Evolutionary conservation across 2,113 vertebrate genomes (phyloP), one percentile per base, ranked within the genome.

Genomic region (Lates calcarifer): DNA sequence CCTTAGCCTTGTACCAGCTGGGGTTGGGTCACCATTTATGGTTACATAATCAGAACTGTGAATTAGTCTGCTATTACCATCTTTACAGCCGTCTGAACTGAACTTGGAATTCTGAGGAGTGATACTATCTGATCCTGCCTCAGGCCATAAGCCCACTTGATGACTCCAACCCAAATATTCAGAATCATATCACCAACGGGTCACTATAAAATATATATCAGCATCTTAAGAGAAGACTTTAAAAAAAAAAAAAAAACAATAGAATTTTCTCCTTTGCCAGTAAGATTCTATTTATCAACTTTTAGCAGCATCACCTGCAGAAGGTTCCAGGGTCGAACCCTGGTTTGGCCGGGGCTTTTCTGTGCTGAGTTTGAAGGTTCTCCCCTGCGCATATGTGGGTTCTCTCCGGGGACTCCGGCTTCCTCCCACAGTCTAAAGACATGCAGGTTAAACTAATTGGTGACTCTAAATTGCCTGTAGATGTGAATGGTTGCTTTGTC

Each of bases 281-380:
- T 56, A 4, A 43, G 33, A 64, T 24, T 4, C 33, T 67, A 15
- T 28, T 70, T 15, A 64, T 29, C 62, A 58, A 1, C 57, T 56
- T 26, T 35, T 55, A 56, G 67, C 60, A 79, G 11, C 62, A 17
- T 57, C 56, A 56, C 53, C 45, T 56, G 26, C 31, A 56, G n/a
- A n/a, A n/a, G n/a, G n/a, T n/a, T n/a, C n/a, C n/a, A n/a, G n/a
- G n/a, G n/a, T n/a, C n/a, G n/a, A n/a, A n/a, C n/a, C n/a, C n/a
- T n/a, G n/a, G n/a, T n/a, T n/a, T n/a, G n/a, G n/a, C n/a, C n/a
- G n/a, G n/a, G n/a, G n/a, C n/a, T n/a, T n/a, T n/a, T n/a, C n/a
- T n/a, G n/a, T n/a, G n/a, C n/a, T n/a, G n/a, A n/a, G n/a, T n/a
- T n/a, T n/a, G n/a, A n/a, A n/a, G n/a, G n/a, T n/a, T n/a, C n/a